Conservation (phyloP, 2,797 vertebrate species). For the Pangasius larnaudii region DNA sequence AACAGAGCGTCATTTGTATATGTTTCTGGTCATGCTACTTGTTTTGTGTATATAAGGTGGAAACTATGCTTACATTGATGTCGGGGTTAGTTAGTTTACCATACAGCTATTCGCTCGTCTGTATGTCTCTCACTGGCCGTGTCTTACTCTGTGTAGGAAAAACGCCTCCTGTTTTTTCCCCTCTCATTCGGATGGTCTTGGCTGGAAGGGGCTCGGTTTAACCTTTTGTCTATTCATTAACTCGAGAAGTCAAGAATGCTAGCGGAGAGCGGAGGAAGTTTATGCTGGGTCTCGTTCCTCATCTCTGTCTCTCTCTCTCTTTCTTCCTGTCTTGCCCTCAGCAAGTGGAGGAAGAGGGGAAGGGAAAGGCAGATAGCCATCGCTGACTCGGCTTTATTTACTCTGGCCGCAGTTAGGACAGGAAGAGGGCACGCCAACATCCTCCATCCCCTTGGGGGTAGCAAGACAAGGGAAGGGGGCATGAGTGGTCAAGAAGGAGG, state of each 20-base stretch:
- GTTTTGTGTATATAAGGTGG: conserved; percentile 36
- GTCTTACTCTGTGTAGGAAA: not conserved
- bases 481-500: conserved; percentile 31
- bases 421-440: conserved; percentile 82
- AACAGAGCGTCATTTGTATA: conserved; percentile 36
- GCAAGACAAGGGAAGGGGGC: conserved; percentile 35
- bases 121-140: not conserved
- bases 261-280: conserved; percentile 47
- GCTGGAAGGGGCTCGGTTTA: conserved; percentile 25
- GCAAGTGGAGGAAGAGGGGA: conserved; percentile 75
- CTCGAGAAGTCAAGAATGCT: conserved; percentile 33
- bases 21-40: conserved; percentile 36
- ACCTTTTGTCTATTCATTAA: conserved; percentile 45
- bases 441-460: conserved; percentile 50
- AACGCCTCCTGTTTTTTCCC: not conserved
- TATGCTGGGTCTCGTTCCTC: conserved; percentile 40
- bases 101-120: conserved; percentile 1
- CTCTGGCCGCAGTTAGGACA: conserved; percentile 79
- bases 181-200: not conserved
- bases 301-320: conserved; percentile 39
- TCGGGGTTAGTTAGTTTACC: conserved; percentile 18
- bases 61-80: conserved; percentile 22
- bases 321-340: conserved; percentile 51
- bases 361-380: conserved; percentile 80
- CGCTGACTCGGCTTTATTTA: conserved; percentile 82